Conservation (phyloP, 2,888 invertebrate genomes). For the Nasonia oneida region DNA sequence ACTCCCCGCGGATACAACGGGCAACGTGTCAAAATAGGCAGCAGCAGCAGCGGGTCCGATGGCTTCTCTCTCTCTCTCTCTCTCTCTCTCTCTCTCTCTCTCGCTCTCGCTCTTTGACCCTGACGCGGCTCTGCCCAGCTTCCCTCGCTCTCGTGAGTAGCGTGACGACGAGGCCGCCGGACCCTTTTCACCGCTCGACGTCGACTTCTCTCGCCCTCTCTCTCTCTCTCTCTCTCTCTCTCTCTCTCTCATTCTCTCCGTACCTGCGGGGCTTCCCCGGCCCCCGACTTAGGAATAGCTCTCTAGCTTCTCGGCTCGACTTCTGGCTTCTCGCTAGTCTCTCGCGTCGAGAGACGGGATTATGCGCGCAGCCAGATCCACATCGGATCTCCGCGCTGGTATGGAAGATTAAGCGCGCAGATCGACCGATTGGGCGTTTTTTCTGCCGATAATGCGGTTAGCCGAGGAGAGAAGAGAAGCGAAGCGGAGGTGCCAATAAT, state of each 20-base stretch:
- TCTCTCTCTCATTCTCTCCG: not conserved
- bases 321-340: not conserved
- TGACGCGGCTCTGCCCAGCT: not conserved
- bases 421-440: slow-evolving; percentile 8
- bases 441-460: not conserved
- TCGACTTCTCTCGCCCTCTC: slow-evolving; percentile 8
- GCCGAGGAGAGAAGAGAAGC: not conserved
- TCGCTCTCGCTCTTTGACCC: slow-evolving; percentile 14
- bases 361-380: not conserved
- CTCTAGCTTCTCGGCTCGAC: not conserved
- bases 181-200: not conserved
- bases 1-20: slow-evolving; percentile 74
- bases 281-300: slow-evolving; percentile 23
- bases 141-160: not conserved
- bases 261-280: slow-evolving; percentile 42
- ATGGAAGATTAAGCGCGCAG: slow-evolving; percentile 32
- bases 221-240: not conserved
- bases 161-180: not conserved
- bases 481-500: not conserved
- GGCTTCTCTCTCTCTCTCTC: slow-evolving; percentile 26
- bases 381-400: not conserved
- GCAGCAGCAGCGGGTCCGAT: slow-evolving; percentile 26
- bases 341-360: slow-evolving; percentile 28
- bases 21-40: slow-evolving; percentile 77
- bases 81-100: not conserved